Conservation (phyloP, 2,888 invertebrate genomes). For the Panopea generosa region DNA sequence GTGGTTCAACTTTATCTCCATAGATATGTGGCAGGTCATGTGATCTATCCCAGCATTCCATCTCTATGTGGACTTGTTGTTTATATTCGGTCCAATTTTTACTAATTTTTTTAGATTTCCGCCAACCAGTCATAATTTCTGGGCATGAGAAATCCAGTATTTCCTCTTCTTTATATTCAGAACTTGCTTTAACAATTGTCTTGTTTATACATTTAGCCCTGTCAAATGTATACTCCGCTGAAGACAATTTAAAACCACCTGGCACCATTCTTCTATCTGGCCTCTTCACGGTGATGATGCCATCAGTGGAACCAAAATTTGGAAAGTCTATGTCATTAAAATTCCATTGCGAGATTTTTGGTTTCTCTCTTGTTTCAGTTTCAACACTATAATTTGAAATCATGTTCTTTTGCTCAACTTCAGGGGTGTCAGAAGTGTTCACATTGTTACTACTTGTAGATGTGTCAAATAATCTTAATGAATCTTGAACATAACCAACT, state of each 20-base stretch:
- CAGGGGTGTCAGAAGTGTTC: too few species aligned
- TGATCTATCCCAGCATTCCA: constrained; percentile 20
- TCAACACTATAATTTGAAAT: too few species aligned
- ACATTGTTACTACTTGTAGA: too few species aligned
- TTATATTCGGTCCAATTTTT: constrained; percentile 80
- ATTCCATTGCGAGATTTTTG: constrained; percentile 50
- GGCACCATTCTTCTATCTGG: constrained; percentile 54
- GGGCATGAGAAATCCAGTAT: constrained; percentile 72
- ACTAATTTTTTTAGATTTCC: constrained; percentile 55
- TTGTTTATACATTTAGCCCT: constrained; percentile 60
- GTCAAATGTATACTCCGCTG: constrained; percentile 59
- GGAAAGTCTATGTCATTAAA: constrained; percentile 71
- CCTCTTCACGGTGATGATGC: constrained; percentile 14
- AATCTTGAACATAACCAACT: neutral
- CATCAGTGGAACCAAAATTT: constrained; percentile 59
- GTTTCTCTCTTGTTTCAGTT: too few species aligned
- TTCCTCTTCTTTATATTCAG: constrained; percentile 23
- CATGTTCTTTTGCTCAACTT: too few species aligned
- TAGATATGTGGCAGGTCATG: constrained; percentile 41
- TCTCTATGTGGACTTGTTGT: constrained; percentile 36
- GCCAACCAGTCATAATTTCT: constrained; percentile 43
- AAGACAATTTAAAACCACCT: constrained; percentile 43
- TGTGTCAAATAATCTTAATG: neutral
- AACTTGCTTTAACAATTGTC: constrained; percentile 38
- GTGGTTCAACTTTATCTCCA: constrained; percentile 68